Percentiles rank a stretch among this genome's conserved stretches.
phyloP scores from a whole-genome alignment of 2,797 vertebrate genomes.

The Dendrocincla fuliginosa region DNA sequence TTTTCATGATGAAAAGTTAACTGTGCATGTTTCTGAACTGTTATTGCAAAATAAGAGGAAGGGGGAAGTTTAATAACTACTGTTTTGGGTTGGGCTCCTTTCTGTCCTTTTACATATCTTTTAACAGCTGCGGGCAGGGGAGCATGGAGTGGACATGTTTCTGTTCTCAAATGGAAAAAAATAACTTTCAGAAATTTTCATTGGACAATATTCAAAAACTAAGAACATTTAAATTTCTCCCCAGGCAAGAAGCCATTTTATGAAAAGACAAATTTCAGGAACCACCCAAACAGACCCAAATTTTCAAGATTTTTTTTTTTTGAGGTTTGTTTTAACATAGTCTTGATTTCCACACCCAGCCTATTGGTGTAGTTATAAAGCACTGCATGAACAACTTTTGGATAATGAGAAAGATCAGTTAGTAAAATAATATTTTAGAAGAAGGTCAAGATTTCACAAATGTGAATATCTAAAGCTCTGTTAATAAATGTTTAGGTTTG shows the following conservation, averaged over 20 bases:
- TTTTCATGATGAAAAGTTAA: conserved; percentile 50
- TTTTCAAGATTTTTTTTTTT: background rate
- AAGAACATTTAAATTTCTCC: background rate
- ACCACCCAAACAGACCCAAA: background rate
- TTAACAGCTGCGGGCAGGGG: conserved; percentile 64
- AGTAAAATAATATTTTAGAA: background rate
- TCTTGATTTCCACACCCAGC: background rate
- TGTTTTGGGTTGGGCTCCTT: conserved; percentile 53
- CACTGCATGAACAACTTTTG: background rate
- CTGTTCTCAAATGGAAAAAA: conserved; percentile 58
- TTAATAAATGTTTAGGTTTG: background rate
- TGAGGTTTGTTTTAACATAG: background rate
- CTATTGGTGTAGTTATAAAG: background rate
- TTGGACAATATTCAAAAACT: conserved; percentile 47
- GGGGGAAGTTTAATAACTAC: conserved; percentile 49
- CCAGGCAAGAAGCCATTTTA: background rate
- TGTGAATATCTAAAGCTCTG: background rate
- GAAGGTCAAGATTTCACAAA: background rate
- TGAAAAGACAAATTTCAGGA: background rate
- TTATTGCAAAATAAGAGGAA: conserved; percentile 56
- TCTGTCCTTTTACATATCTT: conserved; percentile 57
- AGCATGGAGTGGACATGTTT: conserved; percentile 31
- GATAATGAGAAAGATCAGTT: background rate
- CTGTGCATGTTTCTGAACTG: conserved; percentile 31
- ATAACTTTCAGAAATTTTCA: conserved; percentile 50